Conservation (phyloP, 2,113 vertebrate species). For the Pelecanoides urinatrix region DNA sequence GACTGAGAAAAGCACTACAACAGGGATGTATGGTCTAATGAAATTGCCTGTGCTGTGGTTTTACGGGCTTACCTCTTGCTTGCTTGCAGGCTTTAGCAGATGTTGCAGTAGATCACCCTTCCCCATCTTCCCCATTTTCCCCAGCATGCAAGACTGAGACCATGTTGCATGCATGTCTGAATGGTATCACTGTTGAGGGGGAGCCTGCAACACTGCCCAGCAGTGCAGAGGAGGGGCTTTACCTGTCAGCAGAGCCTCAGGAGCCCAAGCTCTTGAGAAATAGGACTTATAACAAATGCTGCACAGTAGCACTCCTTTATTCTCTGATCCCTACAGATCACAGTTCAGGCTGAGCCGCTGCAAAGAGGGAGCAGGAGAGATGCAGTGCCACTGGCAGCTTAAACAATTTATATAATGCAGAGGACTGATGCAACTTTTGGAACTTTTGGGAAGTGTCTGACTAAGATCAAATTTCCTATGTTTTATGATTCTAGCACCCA, state of each 20-base stretch:
- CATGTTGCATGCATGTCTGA: neutral
- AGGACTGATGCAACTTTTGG: neutral
- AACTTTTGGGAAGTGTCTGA: neutral
- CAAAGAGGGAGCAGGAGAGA: neutral
- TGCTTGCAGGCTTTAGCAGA: too few relatives aligned
- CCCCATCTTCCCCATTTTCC: neutral
- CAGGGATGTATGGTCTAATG: too few relatives aligned
- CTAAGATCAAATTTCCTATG: neutral
- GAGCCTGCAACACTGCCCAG: neutral
- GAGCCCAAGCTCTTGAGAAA: neutral
- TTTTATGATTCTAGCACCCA: neutral
- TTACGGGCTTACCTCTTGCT: too few relatives aligned
- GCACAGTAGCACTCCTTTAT: neutral
- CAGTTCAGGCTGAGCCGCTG: neutral
- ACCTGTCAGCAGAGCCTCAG: neutral
- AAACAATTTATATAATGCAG: neutral
- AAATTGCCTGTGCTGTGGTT: too few relatives aligned
- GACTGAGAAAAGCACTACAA: too few relatives aligned
- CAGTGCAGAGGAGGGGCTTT: neutral
- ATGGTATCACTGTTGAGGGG: neutral
- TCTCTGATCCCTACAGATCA: neutral
- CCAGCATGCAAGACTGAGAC: neutral
- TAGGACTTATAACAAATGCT: accelerated
- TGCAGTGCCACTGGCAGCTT: neutral
- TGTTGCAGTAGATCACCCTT: too few relatives aligned